phyloP scores from a whole-genome alignment of 2,113 vertebrate species.

The Neotragus moschatus region DNA sequence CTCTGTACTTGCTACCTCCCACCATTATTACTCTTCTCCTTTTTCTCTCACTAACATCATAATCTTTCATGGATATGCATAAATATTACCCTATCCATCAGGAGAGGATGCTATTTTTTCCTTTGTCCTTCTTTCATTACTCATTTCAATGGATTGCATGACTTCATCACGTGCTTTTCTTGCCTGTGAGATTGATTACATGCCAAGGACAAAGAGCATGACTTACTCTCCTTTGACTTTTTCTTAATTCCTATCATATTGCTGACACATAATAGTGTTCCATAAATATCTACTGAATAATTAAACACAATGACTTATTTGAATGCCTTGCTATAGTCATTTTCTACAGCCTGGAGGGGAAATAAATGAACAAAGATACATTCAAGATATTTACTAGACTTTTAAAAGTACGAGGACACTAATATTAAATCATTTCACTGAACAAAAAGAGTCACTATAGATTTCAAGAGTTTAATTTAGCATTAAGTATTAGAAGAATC shows the following conservation, averaged over 20 bases:
- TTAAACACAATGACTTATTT: conserved; percentile 59
- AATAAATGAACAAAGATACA: conserved; percentile 27
- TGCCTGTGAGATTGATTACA: background rate
- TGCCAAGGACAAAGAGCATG: conserved; percentile 41
- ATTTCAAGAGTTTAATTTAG: background rate
- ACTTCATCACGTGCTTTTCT: background rate
- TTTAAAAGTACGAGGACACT: background rate
- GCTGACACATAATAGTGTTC: conserved; percentile 56
- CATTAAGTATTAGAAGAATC: background rate
- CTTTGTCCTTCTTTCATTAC: background rate
- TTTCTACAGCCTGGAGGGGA: background rate
- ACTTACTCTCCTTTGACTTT: conserved; percentile 35
- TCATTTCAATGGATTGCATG: background rate
- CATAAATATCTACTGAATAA: conserved; percentile 64
- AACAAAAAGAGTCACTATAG: background rate
- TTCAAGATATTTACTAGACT: background rate
- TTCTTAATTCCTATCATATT: conserved; percentile 49
- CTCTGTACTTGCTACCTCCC: background rate
- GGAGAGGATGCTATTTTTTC: background rate
- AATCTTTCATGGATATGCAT: background rate
- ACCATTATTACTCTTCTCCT: background rate
- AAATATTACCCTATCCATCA: background rate
- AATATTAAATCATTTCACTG: background rate
- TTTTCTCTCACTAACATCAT: background rate
- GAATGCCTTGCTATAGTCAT: background rate